Conservation (phyloP, 2,113 vertebrate species). For the Rhineura floridana region DNA sequence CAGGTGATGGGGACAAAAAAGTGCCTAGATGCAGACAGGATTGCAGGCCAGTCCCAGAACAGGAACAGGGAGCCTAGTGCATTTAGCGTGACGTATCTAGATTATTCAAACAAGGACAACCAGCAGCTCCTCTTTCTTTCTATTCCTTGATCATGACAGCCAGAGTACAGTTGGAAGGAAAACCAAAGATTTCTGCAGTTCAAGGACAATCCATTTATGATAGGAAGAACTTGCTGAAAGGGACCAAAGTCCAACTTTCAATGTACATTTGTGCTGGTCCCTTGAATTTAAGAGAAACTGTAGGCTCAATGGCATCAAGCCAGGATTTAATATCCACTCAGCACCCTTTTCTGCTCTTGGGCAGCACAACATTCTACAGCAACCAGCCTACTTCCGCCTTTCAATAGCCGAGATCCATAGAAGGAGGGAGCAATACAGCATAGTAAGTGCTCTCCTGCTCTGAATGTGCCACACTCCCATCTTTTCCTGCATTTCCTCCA, state of each 20-base stretch:
- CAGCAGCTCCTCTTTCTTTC: neutral
- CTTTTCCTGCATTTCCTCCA: neutral
- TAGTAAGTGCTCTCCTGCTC: neutral
- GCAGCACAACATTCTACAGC: neutral
- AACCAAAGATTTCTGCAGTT: neutral
- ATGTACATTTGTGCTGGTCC: neutral
- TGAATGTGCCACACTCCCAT: neutral
- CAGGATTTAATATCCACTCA: neutral
- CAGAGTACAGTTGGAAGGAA: neutral
- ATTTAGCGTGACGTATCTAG: neutral
- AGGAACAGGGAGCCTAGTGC: neutral
- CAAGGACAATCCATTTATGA: neutral
- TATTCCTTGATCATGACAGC: neutral
- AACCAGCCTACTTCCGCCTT: neutral
- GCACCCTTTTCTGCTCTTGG: neutral
- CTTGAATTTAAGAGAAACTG: neutral
- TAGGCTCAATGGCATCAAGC: neutral
- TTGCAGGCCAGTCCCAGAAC: neutral
- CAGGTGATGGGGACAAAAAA: neutral
- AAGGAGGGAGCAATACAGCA: neutral
- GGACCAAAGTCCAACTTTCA: neutral
- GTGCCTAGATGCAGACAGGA: neutral
- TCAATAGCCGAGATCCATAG: neutral
- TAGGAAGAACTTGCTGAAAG: neutral
- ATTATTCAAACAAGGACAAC: neutral